These are phyloP conservation scores for Drosophila burlai DNA, from an alignment of 1,140 invertebrate genomes.

Conservation along the genomic window DNA sequence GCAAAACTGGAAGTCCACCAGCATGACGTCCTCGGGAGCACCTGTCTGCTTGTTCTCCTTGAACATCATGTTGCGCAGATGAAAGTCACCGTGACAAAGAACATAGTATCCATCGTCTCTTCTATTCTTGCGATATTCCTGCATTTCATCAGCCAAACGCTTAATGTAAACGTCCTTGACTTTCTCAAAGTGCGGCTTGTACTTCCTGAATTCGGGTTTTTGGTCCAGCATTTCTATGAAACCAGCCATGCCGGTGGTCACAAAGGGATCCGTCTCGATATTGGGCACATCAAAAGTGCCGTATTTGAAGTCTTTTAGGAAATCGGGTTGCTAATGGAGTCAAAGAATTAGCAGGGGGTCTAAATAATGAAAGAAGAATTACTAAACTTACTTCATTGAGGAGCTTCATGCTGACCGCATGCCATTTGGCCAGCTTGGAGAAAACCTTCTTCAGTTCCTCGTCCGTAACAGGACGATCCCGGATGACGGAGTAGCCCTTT, in stretches of 20 bases:
- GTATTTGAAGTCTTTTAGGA: conserved; percentile 36
- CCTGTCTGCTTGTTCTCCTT: conserved; percentile 37
- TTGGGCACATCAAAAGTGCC: conserved; percentile 24
- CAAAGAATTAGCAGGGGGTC: background rate
- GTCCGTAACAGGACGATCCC: conserved; percentile 22
- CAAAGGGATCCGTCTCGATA: conserved; percentile 32
- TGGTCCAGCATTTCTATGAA: conserved; percentile 52
- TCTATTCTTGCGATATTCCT: conserved; percentile 49
- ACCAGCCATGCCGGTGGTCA: conserved; percentile 18
- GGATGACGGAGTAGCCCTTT: conserved; percentile 52
- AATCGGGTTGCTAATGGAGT: conserved; percentile 24
- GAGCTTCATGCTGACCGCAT: conserved; percentile 60
- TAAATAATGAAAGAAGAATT: background rate
- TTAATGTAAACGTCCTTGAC: conserved; percentile 18
- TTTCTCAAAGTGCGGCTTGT: conserved; percentile 48
- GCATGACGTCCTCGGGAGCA: conserved; percentile 48
- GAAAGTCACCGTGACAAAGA: conserved; percentile 65
- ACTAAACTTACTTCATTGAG: conserved; percentile 33
- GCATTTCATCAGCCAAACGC: background rate
- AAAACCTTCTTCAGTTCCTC: conserved; percentile 45
- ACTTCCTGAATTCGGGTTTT: conserved; percentile 51
- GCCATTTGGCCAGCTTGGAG: conserved; percentile 60
- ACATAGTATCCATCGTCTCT: conserved; percentile 42
- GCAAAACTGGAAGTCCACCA: conserved; percentile 64
- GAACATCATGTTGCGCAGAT: conserved; percentile 70